A percentile compares a stretch with the other conserved stretches of the same genome.
Conservation (phyloP, 2,797 vertebrate genomes). For the Balearica regulorum region DNA sequence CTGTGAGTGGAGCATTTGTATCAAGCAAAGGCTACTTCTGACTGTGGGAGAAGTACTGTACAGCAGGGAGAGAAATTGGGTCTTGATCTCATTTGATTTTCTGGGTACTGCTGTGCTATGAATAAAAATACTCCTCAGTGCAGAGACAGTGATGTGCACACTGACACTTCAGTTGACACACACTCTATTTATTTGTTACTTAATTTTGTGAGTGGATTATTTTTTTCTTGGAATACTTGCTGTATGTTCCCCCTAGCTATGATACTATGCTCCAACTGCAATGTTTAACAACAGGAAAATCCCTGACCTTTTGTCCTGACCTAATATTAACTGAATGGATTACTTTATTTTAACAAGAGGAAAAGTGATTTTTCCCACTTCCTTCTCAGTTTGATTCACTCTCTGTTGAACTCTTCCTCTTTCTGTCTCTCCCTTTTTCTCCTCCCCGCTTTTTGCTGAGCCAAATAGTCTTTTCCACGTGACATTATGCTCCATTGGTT, state of each 20-base stretch:
- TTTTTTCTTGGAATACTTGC: conserved; percentile 8
- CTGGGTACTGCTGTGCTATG: background rate
- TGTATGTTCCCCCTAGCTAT: background rate
- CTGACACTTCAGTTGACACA: background rate
- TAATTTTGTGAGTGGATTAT: background rate
- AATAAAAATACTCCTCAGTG: background rate
- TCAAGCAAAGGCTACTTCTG: background rate
- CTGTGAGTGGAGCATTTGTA: background rate
- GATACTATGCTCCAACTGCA: background rate
- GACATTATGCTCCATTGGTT: background rate
- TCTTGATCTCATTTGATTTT: background rate
- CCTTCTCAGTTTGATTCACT: background rate
- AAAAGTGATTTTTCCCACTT: conserved; percentile 53
- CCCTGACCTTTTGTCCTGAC: conserved; percentile 49
- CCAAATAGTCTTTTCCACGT: background rate
- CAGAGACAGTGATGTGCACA: background rate
- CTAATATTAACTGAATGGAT: background rate
- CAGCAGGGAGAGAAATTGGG: background rate
- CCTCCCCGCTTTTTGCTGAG: background rate
- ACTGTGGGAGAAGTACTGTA: background rate
- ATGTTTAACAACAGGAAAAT: conserved; percentile 18
- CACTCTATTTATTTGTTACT: background rate
- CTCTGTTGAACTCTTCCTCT: background rate
- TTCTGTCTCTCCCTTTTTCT: background rate
- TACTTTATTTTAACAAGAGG: conserved; percentile 32